Base-by-base conservation (phyloP, 2,113 vertebrate species). In the Vanacampus margaritifer region DNA sequence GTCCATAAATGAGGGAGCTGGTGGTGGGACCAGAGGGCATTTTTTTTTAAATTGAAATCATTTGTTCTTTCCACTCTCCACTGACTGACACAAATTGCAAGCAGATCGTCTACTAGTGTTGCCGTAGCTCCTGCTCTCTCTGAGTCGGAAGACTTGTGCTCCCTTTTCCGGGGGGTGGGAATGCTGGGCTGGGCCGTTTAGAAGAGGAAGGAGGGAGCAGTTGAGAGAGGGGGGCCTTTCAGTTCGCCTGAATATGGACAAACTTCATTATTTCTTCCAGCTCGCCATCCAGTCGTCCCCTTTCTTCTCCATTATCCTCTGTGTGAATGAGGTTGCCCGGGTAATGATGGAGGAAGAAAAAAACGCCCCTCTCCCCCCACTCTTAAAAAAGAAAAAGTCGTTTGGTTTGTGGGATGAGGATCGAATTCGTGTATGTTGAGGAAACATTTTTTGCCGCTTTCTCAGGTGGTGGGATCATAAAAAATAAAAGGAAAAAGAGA, bases 181-280 rank as follows among this genome's bases (percentile, higher is more conserved):
- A 84, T 83, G 73, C 71, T 68, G 75, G 79, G 78, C 64, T 65
- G 83, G 78, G 79, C 83, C 69, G 79, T 73, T 58, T 75, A 71
- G 23, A 62, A 82, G 81, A 79, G 75, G 83, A 79, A 76, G 71
- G 74, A 79, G 78, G 81, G 76, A 82, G 72, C 73, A 84, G 78
- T 87, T 76, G 81, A 84, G 89, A 87, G 85, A 89, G 84, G 86
- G 76, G 86, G 77, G 83, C 80, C 91, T 92, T 93, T 92, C 89
- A 92, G 91, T 76, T 76, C 36, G 81, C 89, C 87, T 92, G 91
- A 92, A 93, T 92, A 93, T 92, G 91, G 90, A 92, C 91, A 93
- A 92, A 93, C 91, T 92, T 90, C 91, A 92, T 92, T 93, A 92
- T 91, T 91, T 91, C 88, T 87, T 87, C 84, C 85, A 80, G 79